Base-by-base conservation (phyloP, 1,140 invertebrate genomes). In the Danaus plexippus region DNA sequence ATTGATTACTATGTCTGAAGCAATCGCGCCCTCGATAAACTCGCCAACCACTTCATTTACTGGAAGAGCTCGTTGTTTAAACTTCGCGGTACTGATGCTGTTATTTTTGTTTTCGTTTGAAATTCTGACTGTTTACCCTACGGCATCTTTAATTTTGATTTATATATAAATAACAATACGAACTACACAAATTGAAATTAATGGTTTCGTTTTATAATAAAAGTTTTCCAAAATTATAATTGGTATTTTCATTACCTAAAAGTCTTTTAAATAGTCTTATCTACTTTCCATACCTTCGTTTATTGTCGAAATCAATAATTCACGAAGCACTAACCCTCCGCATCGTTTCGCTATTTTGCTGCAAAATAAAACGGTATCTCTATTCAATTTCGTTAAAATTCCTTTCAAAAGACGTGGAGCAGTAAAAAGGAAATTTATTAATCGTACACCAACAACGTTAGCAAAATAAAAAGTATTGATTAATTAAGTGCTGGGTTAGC, bases 1-100 rank as follows among this genome's bases (percentile, higher is more conserved):
- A 81, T 81, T 81, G 78, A 81, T 81, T 69, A 71, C 69, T 57
- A 51, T 61, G 78, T 81, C 78, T 72, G 50, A 71, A 69, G 69
- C 75, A 81, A 76, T 74, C 69, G 62, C 66, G 57, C 56, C 58
- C 54, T 57, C 71, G 70, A 78, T 78, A 73, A 78, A 76, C 68
- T 75, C 73, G 67, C 59, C 56, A 66, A 75, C 69, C 71, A 76
- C 78, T 78, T 81, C 69, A 81, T 81, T 77, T 73, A 63, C 62
- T 63, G 61, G 65, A 71, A 79, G 66, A 73, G 66, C 62, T 63
- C 58, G 64, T 78, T 80, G 75, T 78, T 80, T 75, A 71, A 79
- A 73, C 61, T 70, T 63, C 63, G 56, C 47, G 54, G 55, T 47
- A 67, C 65, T 75, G 74, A 77, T 71, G 67, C 43, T 59, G 72